Percentiles rank a stretch among this genome's conserved stretches.
These are phyloP conservation scores for Lepetodrilus schrolli DNA, from an alignment of 2,888 invertebrate species.

Conservation along the genomic window DNA sequence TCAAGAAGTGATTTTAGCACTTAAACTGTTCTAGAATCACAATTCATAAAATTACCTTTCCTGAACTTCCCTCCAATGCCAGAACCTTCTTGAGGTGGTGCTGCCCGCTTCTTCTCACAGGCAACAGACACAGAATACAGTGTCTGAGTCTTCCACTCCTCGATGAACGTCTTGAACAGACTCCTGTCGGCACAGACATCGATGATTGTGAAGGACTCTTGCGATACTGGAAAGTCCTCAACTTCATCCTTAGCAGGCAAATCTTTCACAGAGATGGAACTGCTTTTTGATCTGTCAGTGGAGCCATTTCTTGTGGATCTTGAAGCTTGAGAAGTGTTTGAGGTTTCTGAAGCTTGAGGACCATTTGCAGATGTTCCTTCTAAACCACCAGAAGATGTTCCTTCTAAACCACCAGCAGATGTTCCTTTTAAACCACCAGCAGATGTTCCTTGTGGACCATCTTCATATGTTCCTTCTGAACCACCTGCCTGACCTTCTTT, in stretches of 20 bases:
- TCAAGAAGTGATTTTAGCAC: too few species aligned
- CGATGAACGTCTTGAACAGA: constrained; percentile 71
- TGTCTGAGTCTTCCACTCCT: constrained; percentile 68
- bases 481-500: neutral
- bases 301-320: neutral
- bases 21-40: too few species aligned
- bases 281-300: neutral
- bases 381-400: neutral
- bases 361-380: neutral
- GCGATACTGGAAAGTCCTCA: constrained; percentile 34
- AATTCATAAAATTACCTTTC: too few species aligned
- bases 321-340: neutral
- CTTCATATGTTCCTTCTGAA: neutral
- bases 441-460: neutral
- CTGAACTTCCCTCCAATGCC: constrained; percentile 69
- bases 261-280: too few species aligned
- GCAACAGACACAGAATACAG: constrained; percentile 72
- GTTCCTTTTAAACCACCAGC: neutral
- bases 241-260: too few species aligned
- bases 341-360: neutral
- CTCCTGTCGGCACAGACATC: constrained; percentile 70
- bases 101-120: constrained; percentile 66
- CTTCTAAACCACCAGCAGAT: neutral
- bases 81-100: constrained; percentile 32
- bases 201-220: constrained; percentile 69